phyloP scores from a whole-genome alignment of 2,888 invertebrate species.

The Ochropleura leucogaster region DNA sequence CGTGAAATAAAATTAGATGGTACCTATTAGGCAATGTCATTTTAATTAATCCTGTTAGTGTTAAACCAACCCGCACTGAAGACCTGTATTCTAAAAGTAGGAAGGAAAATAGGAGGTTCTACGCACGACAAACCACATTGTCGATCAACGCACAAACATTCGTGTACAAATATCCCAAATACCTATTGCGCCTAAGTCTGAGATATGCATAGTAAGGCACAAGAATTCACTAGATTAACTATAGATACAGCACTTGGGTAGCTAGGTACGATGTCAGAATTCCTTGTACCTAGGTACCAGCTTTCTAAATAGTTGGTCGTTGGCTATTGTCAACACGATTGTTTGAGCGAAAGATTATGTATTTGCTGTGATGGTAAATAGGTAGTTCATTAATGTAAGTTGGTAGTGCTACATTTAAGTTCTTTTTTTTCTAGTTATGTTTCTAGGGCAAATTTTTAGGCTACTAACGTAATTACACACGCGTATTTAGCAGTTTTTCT shows the following conservation, averaged over 20 bases:
- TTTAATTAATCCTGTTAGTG: too few species aligned
- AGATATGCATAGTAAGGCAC: constrained; percentile 32
- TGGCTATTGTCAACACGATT: constrained; percentile 47
- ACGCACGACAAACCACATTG: constrained; percentile 14
- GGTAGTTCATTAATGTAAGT: not conserved
- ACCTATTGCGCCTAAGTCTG: constrained; percentile 30
- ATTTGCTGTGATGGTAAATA: not conserved
- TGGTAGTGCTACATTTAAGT: not conserved
- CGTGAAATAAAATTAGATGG: too few species aligned
- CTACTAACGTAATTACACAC: too few species aligned
- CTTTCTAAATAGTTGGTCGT: constrained; percentile 60
- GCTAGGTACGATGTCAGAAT: constrained; percentile 43
- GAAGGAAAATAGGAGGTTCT: too few species aligned
- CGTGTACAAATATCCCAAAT: constrained; percentile 28
- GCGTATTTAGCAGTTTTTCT: too few species aligned
- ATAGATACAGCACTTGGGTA: constrained; percentile 26
- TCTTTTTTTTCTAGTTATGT: not conserved
- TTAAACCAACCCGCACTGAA: too few species aligned
- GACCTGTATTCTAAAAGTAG: too few species aligned
- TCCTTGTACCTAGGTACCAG: constrained; percentile 29
- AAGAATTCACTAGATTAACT: constrained; percentile 41
- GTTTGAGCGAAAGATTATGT: not conserved
- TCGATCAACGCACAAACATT: constrained; percentile 26
- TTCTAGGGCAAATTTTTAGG: not conserved
- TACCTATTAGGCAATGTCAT: too few species aligned